Base-by-base conservation (phyloP, 2,797 vertebrate genomes). In the Amphiprion clarkii region DNA sequence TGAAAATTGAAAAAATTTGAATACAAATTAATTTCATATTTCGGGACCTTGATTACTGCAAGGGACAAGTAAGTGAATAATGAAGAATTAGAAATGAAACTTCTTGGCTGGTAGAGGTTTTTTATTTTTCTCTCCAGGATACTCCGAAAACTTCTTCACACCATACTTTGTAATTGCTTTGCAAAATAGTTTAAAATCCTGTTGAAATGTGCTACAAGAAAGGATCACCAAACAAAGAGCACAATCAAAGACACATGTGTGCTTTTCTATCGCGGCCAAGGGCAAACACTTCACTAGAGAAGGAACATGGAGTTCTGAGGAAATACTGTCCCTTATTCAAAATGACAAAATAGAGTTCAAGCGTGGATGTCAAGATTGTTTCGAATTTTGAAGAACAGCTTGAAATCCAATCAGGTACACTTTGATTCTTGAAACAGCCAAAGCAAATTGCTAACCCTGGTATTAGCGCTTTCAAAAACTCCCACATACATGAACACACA, bases 261-360 rank as follows among this genome's bases (percentile, higher is more conserved):
- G 44, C 56, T 69, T 76, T 82, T 84, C 80, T 74, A 70, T 81
- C 54, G 70, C 16, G 2, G 71, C 76, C 90, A 91, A 90, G 90
- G 88, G 71, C 86, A 89, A 88, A 84, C 69, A 66, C 75, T 82
- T 71, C 57, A 79, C 68, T 82, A 65, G 64, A 80, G 71, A 79
- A 65, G 57, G 74, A 90, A 84, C 77, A 64, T 39, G 29, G 36
- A 88, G 76, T 79, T 87, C 83, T 79, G 16, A 54, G 58, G 75
- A 79, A 88, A 88, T 77, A 70, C 62, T 86, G 89, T 89, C 79
- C 68, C 73, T 88, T 79, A 79, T 86, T 88, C 73, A 79, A 86
- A 78, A 86, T 82, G 83, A 85, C 83, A 81, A 79, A 87, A 82
- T 48, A 33, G 36, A 68, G 75, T 72, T 84, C 61, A 78, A 71